phyloP scores from a whole-genome alignment of 2,113 vertebrate species.

The Neoarius graeffei region DNA sequence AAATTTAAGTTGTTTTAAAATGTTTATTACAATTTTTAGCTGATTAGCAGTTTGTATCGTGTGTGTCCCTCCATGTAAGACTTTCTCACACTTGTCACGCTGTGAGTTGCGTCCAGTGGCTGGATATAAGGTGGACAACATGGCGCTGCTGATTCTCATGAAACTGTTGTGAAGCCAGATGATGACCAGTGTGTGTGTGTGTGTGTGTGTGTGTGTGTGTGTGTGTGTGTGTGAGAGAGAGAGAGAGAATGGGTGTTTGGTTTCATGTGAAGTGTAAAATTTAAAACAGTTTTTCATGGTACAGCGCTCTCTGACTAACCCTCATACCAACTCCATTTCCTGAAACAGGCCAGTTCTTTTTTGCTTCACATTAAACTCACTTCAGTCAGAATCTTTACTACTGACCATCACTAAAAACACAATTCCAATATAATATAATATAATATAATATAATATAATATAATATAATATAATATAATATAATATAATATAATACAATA shows the following conservation, averaged over 20 bases:
- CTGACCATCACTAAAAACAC: background rate
- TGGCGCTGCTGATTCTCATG: background rate
- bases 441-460: too few relatives aligned
- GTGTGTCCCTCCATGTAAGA: slow-evolving; percentile 47
- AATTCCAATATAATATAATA: too few relatives aligned
- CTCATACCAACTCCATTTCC: background rate
- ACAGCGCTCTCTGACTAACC: background rate
- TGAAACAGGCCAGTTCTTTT: background rate
- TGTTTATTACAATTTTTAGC: background rate
- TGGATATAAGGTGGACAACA: background rate
- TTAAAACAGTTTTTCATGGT: too few relatives aligned
- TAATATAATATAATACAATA: too few relatives aligned
- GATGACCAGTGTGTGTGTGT: background rate
- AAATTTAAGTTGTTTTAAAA: background rate
- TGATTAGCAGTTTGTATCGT: background rate
- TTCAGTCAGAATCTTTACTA: background rate
- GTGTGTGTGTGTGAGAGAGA: too few relatives aligned
- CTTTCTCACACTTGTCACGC: slow-evolving; percentile 37
- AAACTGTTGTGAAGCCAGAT: background rate
- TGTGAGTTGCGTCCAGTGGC: slow-evolving; percentile 46
- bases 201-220: too few relatives aligned
- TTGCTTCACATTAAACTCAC: background rate
- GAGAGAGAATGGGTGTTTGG: too few relatives aligned
- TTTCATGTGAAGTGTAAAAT: background rate
- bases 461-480: too few relatives aligned